Percentiles rank a stretch among this genome's conserved stretches.
Evolutionary conservation across 2,113 vertebrate genomes (phyloP).

Genomic region (Sphyrna mokarran): DNA sequence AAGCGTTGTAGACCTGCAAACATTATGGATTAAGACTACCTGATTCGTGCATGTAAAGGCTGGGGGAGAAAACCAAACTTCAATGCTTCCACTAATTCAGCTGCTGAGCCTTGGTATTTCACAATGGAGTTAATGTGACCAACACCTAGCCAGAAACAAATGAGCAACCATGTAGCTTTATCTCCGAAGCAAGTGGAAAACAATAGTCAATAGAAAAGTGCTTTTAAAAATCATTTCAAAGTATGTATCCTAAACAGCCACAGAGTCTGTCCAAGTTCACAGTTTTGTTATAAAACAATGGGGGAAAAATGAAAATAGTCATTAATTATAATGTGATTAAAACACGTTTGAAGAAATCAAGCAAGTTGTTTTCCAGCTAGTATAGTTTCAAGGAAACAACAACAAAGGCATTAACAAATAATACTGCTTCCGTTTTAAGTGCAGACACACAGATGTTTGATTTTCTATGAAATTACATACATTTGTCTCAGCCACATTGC

Average conservation of each 20-base stretch:
- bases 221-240: neutral
- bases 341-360: neutral
- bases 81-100: neutral
- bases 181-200: neutral
- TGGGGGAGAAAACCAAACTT: neutral
- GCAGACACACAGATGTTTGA: neutral
- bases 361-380: neutral
- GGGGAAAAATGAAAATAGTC: neutral
- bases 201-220: neutral
- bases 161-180: neutral
- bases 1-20: neutral
- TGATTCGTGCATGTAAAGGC: neutral
- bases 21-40: neutral
- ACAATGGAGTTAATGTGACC: neutral
- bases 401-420: neutral
- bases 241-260: neutral
- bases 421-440: neutral
- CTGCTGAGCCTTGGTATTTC: neutral
- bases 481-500: neutral
- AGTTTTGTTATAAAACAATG: neutral
- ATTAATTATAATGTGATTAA: neutral
- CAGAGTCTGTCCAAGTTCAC: neutral
- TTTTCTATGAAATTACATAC: neutral
- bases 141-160: neutral
- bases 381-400: neutral